A percentile compares a stretch with the other conserved stretches of the same genome.
Conservation (phyloP, 2,888 invertebrate species). For the Hypomecis punctinalis region DNA sequence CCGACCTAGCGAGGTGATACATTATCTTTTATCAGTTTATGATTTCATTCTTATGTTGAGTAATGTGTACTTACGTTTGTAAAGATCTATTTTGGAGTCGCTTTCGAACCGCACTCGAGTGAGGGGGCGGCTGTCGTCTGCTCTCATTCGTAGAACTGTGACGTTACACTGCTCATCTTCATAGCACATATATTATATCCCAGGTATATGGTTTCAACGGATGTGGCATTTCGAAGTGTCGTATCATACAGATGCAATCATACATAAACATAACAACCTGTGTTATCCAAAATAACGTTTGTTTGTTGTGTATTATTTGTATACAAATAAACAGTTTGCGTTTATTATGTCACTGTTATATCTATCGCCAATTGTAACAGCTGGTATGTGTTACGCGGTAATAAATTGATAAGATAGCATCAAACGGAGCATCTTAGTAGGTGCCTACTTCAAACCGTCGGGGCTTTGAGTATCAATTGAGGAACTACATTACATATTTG, state of each 20-base stretch:
- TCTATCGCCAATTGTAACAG: slow-evolving; percentile 33
- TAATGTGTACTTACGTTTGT: slow-evolving; percentile 58
- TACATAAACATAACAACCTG: slow-evolving; percentile 50
- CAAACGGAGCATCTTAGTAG: slow-evolving; percentile 35
- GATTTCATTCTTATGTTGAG: slow-evolving; percentile 45
- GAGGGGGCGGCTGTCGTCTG: slow-evolving; percentile 53
- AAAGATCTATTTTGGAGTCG: slow-evolving; percentile 62
- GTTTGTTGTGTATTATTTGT: slow-evolving; percentile 30
- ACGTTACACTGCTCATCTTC: slow-evolving; percentile 43
- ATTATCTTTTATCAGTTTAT: slow-evolving; percentile 52
- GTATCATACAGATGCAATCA: slow-evolving; percentile 49
- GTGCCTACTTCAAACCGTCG: slow-evolving; percentile 36
- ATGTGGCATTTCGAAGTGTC: slow-evolving; percentile 44
- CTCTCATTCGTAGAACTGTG: slow-evolving; percentile 55
- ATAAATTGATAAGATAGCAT: slow-evolving; percentile 51
- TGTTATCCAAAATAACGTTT: slow-evolving; percentile 41
- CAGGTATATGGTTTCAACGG: slow-evolving; percentile 18
- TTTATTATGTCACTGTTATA: slow-evolving; percentile 29
- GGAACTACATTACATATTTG: slow-evolving; percentile 65
- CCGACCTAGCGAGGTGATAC: slow-evolving; percentile 40
- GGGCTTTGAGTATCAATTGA: slow-evolving; percentile 55
- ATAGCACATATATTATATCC: background rate
- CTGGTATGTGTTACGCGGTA: slow-evolving; percentile 41
- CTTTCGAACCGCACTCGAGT: slow-evolving; percentile 53
- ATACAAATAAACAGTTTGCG: slow-evolving; percentile 22